Evolutionary conservation across 2,797 vertebrate genomes (phyloP).

Genomic region (Sebastes oblongus): DNA sequence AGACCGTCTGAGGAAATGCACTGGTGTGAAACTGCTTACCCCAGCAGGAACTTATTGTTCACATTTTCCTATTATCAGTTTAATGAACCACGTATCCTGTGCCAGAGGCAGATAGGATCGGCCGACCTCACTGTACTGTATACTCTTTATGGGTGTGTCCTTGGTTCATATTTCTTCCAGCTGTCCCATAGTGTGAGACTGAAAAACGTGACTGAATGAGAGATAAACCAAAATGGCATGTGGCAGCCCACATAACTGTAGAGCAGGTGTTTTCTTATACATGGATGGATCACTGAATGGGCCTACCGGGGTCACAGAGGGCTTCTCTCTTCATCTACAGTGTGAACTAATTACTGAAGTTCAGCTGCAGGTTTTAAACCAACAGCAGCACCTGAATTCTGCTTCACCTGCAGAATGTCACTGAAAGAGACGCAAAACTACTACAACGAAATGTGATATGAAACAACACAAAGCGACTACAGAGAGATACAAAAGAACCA

Average conservation of each 20-base stretch:
- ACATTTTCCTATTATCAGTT: slow-evolving; percentile 56
- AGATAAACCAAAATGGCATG: slow-evolving; percentile 15
- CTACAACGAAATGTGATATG: no score
- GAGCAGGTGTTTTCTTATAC: slow-evolving; percentile 18
- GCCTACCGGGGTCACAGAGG: neutral
- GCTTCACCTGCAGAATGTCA: neutral
- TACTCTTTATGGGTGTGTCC: slow-evolving; percentile 38
- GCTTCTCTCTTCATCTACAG: neutral
- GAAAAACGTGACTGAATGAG: slow-evolving; percentile 22
- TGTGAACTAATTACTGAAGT: neutral
- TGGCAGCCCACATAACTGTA: neutral
- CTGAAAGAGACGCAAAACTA: neutral
- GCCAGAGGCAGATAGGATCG: slow-evolving; percentile 29
- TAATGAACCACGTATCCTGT: slow-evolving; percentile 44
- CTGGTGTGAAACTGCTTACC: slow-evolving; percentile 42
- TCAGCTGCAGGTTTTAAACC: neutral
- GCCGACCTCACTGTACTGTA: slow-evolving; percentile 16
- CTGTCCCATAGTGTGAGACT: slow-evolving; percentile 30
- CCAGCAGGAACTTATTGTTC: slow-evolving; percentile 49
- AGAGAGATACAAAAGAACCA: neutral
- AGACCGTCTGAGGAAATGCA: slow-evolving; percentile 19
- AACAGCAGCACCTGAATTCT: neutral
- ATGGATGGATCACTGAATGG: neutral
- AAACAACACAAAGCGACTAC: neutral
- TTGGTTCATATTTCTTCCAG: slow-evolving; percentile 51